Base-by-base conservation (phyloP, 2,888 invertebrate species). In the Nemotelus pantherinus region DNA sequence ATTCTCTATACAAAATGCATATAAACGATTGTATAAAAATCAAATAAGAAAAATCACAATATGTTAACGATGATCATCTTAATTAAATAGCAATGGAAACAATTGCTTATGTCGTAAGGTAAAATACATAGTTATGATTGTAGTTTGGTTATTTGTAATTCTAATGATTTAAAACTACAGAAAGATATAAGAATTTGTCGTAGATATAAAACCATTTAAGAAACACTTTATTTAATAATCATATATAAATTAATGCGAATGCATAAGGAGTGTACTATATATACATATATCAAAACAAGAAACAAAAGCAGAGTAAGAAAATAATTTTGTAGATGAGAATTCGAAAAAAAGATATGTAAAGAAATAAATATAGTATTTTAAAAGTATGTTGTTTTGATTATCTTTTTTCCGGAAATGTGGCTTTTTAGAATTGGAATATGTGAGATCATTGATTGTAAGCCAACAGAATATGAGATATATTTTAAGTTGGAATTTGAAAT, bases 301-400 rank as follows among this genome's bases (percentile, higher is more conserved):
- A 25, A 25, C 25, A 25, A 74, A 57, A 39, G 60, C 47, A 58
- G 44, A 45, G 41, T 60, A 74, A 74, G 48, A 58, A 60, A 57
- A 47, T 70, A 70, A 74, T 74, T 74, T 74, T 74, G 74, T 74
- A 74, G 74, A 76, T 65, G 76, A 76, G 47, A 72, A 45, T 60
- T 10, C 55, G 60, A 72, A 72, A 76, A 65, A 76, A 76, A 57
- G 57, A 44, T 41, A 44, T 10, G 53, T 48, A 65, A 76, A 76
- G 64, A 76, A 76, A 65, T n/a, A 65, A 76, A 76, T 45, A 76
- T 64, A 65, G 50, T 65, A 74, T 76, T 76, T 64, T 45, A 76
- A 53, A 71, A 48, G 25, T 25, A 25, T 25, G 25, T 25, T 25
- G 25, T 25, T 43, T 64, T 64, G 10, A 43, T 39, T 64, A 45